Evolutionary conservation across 2,113 vertebrate genomes (phyloP), one percentile per base, ranked within the genome.

Genomic region (Agapornis roseicollis): DNA sequence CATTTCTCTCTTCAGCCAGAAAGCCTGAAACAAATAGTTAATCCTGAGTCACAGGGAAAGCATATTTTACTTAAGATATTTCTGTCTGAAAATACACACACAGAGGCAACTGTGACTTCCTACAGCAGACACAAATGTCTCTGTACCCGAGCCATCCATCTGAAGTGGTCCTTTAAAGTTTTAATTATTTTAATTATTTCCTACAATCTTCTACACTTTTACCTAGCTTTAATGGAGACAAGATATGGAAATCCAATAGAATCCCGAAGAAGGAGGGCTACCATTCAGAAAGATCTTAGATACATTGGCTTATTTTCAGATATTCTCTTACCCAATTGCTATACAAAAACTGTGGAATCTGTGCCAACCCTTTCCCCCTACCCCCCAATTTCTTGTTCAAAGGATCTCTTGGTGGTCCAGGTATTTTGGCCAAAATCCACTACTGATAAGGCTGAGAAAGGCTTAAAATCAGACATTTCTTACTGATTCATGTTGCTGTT

Each of bases 381-480:
- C 11, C 9, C 6, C 5, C 6, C 16, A n/a, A n/a, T 31, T 66
- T 70, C 20, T 71, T 55, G 12, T 55, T 80, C 24, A 31, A 39
- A 87, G 17, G 22, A 77, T 35, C 27, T 50, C n/a, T 80, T 65
- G 18, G 61, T 86, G 35, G 60, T 41, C 39, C 50, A 47, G 14
- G n/a, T 64, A 60, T 79, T 89, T 86, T 88, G 33, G 44, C 28
- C 70, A 46, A 89, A 89, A 70, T 60, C 29, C 11, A 37, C 29
- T 55, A 52, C 1, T 24, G 17, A 4, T 52, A 88, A 65, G 35
- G 85, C 89, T 90, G 39, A 88, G 84, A 90, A 93, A 80, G 80
- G 61, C 85, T 93, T 92, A 90, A 95, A 97, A 96, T 94, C 68
- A 93, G 90, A 91, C 13, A 6, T 93, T 94, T 82, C 53, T 86